A percentile compares a stretch with the other conserved stretches of the same genome.
Conservation (phyloP, 2,888 invertebrate genomes). For the Drosophila setosimentum region DNA sequence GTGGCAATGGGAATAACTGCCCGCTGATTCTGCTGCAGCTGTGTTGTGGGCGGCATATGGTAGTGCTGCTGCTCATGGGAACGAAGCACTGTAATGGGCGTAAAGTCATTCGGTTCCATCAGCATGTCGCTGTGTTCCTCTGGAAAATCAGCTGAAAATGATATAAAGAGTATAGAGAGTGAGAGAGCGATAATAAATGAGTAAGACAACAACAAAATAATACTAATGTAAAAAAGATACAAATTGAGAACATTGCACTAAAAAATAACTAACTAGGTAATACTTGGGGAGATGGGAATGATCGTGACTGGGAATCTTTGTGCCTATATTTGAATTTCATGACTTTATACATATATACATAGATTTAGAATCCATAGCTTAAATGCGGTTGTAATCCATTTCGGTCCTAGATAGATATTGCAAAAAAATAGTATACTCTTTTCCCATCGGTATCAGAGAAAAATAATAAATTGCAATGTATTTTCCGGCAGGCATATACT, state of each 20-base stretch:
- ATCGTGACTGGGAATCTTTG: not conserved
- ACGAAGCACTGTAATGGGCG: conserved; percentile 82
- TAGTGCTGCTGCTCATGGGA: conserved; percentile 83
- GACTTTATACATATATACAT: too few relatives aligned
- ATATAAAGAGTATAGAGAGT: not conserved
- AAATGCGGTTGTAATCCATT: too few relatives aligned
- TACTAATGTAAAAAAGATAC: not conserved
- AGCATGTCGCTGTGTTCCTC: conserved; percentile 85
- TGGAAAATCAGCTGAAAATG: conserved; percentile 78
- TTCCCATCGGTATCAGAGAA: not conserved
- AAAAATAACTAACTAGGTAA: not conserved
- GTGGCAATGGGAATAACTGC: conserved; percentile 6
- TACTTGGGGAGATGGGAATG: not conserved
- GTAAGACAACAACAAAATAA: not conserved
- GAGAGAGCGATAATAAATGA: not conserved
- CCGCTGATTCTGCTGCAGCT: conserved; percentile 46
- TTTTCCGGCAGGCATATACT: conserved; percentile 50
- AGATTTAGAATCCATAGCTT: not conserved
- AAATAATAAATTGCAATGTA: conserved; percentile 19
- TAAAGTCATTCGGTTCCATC: conserved; percentile 85
- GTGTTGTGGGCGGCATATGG: conserved; percentile 77
- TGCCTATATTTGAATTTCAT: not conserved
- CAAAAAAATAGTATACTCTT: not conserved
- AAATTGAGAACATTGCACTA: not conserved
- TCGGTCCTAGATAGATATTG: not conserved